phyloP scores from a whole-genome alignment of 2,797 vertebrate species.

The Aythya fuligula region DNA sequence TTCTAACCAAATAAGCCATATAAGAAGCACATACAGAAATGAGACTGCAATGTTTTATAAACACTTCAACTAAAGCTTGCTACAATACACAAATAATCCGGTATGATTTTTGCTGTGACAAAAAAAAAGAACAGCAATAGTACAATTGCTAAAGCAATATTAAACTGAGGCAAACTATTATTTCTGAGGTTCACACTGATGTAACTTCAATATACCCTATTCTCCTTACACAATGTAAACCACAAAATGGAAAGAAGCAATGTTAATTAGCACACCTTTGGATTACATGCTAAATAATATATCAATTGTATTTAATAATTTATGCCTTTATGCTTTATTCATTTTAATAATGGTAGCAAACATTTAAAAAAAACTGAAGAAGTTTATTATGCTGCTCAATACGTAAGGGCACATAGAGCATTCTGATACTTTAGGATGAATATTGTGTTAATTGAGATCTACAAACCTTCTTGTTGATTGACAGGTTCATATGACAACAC shows the following conservation, averaged over 20 bases:
- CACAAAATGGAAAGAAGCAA: not conserved
- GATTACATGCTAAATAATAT: not conserved
- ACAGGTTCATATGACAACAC: slow-evolving; percentile 96
- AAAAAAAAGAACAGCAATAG: not conserved
- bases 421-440: not conserved
- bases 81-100: not conserved
- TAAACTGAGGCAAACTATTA: not conserved
- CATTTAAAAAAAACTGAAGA: not conserved
- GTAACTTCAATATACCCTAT: not conserved
- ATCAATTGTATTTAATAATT: not conserved
- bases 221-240: not conserved
- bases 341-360: not conserved
- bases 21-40: not conserved
- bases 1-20: not conserved
- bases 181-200: not conserved
- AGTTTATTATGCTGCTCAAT: not conserved
- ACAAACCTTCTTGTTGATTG: slow-evolving; percentile 94
- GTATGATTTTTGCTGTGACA: not conserved
- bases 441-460: not conserved
- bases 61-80: not conserved
- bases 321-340: not conserved
- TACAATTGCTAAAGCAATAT: not conserved
- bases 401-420: not conserved
- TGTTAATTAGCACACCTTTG: not conserved
- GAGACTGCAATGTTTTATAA: not conserved